Evolutionary conservation across 2,888 invertebrate species (phyloP).

Genomic region (Drosophila lutescens): DNA sequence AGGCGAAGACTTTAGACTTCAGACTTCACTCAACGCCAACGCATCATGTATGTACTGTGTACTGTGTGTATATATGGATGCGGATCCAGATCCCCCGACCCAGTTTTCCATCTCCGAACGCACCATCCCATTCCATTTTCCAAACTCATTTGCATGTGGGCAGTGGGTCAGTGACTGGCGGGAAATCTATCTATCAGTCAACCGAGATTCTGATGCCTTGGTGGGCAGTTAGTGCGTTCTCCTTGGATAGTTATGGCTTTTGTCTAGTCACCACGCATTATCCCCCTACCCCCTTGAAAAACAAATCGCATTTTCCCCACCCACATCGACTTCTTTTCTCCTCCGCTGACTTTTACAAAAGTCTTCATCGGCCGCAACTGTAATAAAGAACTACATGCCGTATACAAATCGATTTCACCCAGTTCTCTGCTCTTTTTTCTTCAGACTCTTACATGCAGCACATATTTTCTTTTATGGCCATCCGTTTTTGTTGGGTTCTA

Average conservation of each 20-base stretch:
- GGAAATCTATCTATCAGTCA: slow-evolving; percentile 57
- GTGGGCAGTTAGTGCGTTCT: slow-evolving; percentile 19
- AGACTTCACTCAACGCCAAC: slow-evolving; percentile 74
- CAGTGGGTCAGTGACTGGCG: slow-evolving; percentile 69
- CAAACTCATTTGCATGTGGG: slow-evolving; percentile 66
- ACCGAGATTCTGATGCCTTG: slow-evolving; percentile 15
- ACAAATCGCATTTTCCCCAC: slow-evolving; percentile 32
- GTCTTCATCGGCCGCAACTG: slow-evolving; percentile 42
- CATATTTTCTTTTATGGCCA: slow-evolving; percentile 70
- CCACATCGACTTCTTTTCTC: slow-evolving; percentile 15
- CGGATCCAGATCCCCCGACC: slow-evolving; percentile 40
- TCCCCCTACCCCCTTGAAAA: slow-evolving; percentile 7
- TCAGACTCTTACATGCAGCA: slow-evolving; percentile 56
- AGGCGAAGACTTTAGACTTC: slow-evolving; percentile 35
- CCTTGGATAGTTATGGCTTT: slow-evolving; percentile 10
- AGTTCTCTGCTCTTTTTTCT: slow-evolving; percentile 43
- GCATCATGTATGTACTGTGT: slow-evolving; percentile 38
- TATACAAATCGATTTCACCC: slow-evolving; percentile 74
- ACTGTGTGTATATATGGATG: slow-evolving; percentile 14
- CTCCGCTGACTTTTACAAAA: slow-evolving; percentile 27
- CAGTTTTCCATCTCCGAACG: slow-evolving; percentile 32
- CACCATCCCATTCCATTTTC: slow-evolving; percentile 24
- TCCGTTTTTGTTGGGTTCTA: slow-evolving; percentile 21
- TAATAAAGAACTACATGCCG: slow-evolving; percentile 52
- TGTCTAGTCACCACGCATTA: slow-evolving; percentile 33